Percentiles rank a stretch among this genome's conserved stretches.
These are phyloP conservation scores for Parauchenoglanis punctatus DNA, from an alignment of 2,797 vertebrate species.

Conservation along the genomic window DNA sequence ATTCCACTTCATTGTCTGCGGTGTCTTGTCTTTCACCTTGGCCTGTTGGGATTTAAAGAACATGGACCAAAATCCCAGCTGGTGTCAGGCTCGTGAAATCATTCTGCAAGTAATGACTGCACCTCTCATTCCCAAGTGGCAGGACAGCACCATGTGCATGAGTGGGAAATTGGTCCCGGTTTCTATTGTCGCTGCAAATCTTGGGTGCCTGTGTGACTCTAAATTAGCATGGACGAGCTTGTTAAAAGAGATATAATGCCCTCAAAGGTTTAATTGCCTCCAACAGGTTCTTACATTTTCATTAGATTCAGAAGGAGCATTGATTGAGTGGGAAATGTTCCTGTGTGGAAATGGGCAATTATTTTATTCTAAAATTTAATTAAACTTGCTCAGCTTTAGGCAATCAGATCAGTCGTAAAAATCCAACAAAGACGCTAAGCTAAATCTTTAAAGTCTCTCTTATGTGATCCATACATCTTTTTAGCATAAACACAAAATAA, in stretches of 20 bases:
- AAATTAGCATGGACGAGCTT: conserved; percentile 43
- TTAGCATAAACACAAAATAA: neutral
- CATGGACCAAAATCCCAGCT: conserved; percentile 33
- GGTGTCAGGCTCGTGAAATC: conserved; percentile 52
- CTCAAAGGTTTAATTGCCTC: conserved; percentile 38
- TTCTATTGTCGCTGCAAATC: conserved; percentile 47
- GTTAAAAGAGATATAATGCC: conserved; percentile 45
- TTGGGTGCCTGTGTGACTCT: conserved; percentile 26
- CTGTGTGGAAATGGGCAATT: conserved; percentile 26
- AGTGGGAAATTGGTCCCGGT: conserved; percentile 51
- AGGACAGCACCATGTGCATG: conserved; percentile 33
- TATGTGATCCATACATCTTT: neutral
- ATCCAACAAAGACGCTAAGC: neutral
- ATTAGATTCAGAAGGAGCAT: neutral
- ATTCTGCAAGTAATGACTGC: conserved; percentile 54
- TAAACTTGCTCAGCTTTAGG: conserved; percentile 21
- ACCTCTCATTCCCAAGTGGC: conserved; percentile 45
- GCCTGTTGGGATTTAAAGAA: conserved; percentile 49
- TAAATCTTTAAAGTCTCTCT: neutral
- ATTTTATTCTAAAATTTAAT: conserved; percentile 42
- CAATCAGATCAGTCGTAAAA: conserved; percentile 35
- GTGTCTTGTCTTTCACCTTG: conserved; percentile 47
- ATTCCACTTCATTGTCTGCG: conserved; percentile 48
- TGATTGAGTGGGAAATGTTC: neutral
- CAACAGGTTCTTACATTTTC: neutral